phyloP scores from a whole-genome alignment of 2,113 vertebrate species.

The Trinectes maculatus region DNA sequence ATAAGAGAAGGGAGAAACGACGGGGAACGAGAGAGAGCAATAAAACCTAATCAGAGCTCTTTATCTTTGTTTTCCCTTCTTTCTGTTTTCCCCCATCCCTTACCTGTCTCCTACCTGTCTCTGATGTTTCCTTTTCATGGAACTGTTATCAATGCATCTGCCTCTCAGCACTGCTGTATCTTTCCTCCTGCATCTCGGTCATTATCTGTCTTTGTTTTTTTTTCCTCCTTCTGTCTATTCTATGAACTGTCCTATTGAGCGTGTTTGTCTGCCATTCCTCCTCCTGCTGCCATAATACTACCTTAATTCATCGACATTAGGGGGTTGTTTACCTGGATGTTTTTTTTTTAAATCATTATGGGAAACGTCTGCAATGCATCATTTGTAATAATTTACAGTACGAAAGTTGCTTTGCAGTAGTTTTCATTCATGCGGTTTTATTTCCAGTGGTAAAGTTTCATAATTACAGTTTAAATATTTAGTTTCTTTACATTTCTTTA shows the following conservation, averaged over 20 bases:
- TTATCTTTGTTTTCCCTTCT: conserved; percentile 51
- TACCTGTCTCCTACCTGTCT: conserved; percentile 48
- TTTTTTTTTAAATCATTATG: no score
- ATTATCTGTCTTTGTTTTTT: conserved; percentile 54
- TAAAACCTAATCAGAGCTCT: conserved; percentile 60
- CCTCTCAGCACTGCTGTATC: conserved; percentile 54
- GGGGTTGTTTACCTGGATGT: conserved; percentile 16
- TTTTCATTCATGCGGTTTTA: not conserved
- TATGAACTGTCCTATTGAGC: conserved; percentile 11
- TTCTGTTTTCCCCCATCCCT: conserved; percentile 24
- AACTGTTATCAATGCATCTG: conserved; percentile 45
- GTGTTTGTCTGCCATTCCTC: not conserved
- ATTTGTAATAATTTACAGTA: conserved; percentile 5
- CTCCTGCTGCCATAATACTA: conserved; percentile 18
- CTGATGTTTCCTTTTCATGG: conserved; percentile 35
- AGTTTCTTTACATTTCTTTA: conserved; percentile 31
- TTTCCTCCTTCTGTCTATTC: conserved; percentile 39
- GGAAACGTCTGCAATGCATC: conserved; percentile 11
- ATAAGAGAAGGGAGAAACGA: conserved; percentile 25
- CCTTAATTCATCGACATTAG: conserved; percentile 29
- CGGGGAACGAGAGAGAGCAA: conserved; percentile 23
- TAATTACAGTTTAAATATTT: conserved; percentile 39
- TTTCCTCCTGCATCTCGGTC: conserved; percentile 30
- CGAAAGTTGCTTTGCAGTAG: conserved; percentile 13
- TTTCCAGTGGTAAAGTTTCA: conserved; percentile 17